These are phyloP conservation scores for Drosophila austrosaltans DNA, from an alignment of 2,888 invertebrate genomes.

Conservation along the genomic window DNA sequence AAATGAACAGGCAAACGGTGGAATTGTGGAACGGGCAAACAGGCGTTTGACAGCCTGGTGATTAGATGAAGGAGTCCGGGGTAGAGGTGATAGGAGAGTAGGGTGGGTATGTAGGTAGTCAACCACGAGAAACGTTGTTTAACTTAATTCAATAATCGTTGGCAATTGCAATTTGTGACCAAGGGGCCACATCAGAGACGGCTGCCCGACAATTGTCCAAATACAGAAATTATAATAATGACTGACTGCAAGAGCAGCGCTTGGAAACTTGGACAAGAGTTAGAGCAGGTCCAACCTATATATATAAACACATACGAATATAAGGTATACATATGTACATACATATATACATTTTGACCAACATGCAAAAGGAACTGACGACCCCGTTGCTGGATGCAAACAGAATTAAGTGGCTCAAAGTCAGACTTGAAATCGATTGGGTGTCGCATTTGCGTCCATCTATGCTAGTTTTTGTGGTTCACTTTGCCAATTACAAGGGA, in stretches of 20 bases:
- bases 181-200: conserved; percentile 39
- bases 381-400: conserved; percentile 61
- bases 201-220: conserved; percentile 70
- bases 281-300: not conserved
- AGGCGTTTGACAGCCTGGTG: conserved; percentile 63
- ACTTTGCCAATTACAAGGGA: conserved; percentile 61
- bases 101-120: conserved; percentile 17
- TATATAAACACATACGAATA: not conserved
- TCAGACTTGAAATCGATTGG: conserved; percentile 76
- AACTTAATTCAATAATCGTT: conserved; percentile 81
- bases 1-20: conserved; percentile 31
- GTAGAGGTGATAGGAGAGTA: not conserved
- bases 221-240: conserved; percentile 81
- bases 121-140: conserved; percentile 74
- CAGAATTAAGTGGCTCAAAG: conserved; percentile 78
- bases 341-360: not conserved
- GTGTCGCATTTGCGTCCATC: conserved; percentile 48
- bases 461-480: conserved; percentile 64
- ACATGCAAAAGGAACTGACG: not conserved
- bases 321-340: not conserved
- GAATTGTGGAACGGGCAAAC: conserved; percentile 30
- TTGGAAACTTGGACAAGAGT: conserved; percentile 25
- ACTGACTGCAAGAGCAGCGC: conserved; percentile 53
- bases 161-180: conserved; percentile 77
- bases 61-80: conserved; percentile 52